Percentiles rank a stretch among this genome's conserved stretches.
Conservation (phyloP, 2,888 invertebrate species). For the Cataglyphis albicans region DNA sequence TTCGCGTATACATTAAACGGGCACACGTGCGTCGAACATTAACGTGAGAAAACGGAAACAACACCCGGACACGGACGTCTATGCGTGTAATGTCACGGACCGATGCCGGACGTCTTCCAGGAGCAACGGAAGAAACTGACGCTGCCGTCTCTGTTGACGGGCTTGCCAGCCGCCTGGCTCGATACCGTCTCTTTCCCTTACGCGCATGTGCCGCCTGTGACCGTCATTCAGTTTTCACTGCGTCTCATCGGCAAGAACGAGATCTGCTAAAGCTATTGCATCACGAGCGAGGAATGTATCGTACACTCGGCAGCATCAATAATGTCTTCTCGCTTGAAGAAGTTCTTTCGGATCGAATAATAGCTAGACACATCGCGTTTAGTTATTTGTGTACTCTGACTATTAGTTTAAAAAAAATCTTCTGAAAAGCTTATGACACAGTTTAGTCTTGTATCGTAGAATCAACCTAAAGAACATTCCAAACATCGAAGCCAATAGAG, state of each 20-base stretch:
- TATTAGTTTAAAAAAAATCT: neutral
- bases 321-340: too few relatives aligned
- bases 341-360: too few relatives aligned
- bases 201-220: constrained; percentile 81
- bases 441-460: neutral
- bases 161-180: constrained; percentile 83
- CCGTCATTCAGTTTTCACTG: constrained; percentile 59
- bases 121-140: constrained; percentile 75
- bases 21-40: constrained; percentile 24
- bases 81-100: constrained; percentile 52
- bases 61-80: constrained; percentile 35
- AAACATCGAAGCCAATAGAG: neutral
- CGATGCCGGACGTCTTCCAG: constrained; percentile 67
- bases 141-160: constrained; percentile 76
- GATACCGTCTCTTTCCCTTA: constrained; percentile 82
- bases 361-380: too few relatives aligned
- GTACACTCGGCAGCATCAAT: too few relatives aligned
- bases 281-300: neutral
- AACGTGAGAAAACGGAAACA: constrained; percentile 22
- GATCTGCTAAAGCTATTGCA: constrained; percentile 42
- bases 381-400: too few relatives aligned
- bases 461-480: too few relatives aligned
- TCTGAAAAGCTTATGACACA: neutral
- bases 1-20: neutral
- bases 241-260: constrained; percentile 62